Base-by-base conservation (phyloP, 2,888 invertebrate genomes). In the Ornithoptera priamus region DNA sequence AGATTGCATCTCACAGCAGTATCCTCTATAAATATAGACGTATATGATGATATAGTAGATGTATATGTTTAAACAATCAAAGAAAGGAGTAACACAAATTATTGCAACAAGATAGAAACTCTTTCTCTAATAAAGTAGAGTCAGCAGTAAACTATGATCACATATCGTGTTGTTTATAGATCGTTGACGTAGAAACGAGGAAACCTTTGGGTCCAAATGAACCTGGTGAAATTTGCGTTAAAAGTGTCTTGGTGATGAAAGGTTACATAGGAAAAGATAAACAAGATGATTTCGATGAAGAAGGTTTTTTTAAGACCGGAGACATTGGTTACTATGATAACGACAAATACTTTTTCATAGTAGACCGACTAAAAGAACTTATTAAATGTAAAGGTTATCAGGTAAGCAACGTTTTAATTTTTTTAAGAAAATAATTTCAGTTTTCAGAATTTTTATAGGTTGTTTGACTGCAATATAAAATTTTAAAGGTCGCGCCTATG, bases 311-410 rank as follows among this genome's bases (percentile, higher is more conserved):
- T 95, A 97, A 86, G 95, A 94, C 94, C 60, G 96, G 96, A 1
- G 97, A 97, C 81, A 85, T 97, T 71, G 96, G 95, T 3, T 96
- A 95, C 77, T 95, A 94, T 73, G 96, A 96, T 77, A 87, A 94
- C 17, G 94, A 96, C 39, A 94, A 93, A 1, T 94, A 93, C 79
- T 95, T 96, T 82, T 96, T 91, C 76, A 94, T 97, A 72, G 95
- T 96, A 7, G 97, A 96, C 82, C 91, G 97, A 68, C 85, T 96
- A 61, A 97, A 97, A 83, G 96, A 97, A 79, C 91, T 97, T 17
- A 97, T 97, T 74, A 97, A 97, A 82, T 96, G 96, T 78, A 96
- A 97, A 84, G 96, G 94, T 64, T 94, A 93, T 78, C 95, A 96
- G 93, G 94, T 94, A 78, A 69, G 59, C 24, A 50, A 0, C 39